Base-by-base conservation (phyloP, 1,140 invertebrate genomes). In the Leptonema lineaticorne region DNA sequence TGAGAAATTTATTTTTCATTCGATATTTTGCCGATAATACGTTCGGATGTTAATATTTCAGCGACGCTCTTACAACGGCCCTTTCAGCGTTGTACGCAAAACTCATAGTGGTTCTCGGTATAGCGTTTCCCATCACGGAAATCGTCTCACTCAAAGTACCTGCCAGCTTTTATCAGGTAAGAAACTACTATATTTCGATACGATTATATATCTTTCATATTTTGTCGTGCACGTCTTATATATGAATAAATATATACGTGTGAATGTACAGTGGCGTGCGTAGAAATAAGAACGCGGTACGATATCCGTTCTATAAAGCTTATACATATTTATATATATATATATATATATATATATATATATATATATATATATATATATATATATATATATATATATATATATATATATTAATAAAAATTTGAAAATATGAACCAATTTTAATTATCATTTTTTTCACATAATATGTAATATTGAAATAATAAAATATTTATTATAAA, bases 31-130 rank as follows among this genome's bases (percentile, higher is more conserved):
- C 46, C 46, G 22, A 50, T 50, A 50, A 53, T 41, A 24, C 16
- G 22, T 8, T 59, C 11, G 14, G 9, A 28, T 53, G 50, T 20
- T 24, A 66, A 63, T 4, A 73, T 80, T 78, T 57, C 71, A 85
- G 83, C 68, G 84, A 85, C 74, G 82, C 82, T 14, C 70, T 85
- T 16, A 83, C 81, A 46, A 84, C 80, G 68, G 81, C 83, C 33
- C 76, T 93, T 59, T 92, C 90, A 72, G 90, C 89, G 1, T 79
- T 93, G 1, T 94, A 93, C 79, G 89, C 87, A 3, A 92, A 93
- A 76, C 78, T 93, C 4, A 75, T 94, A 46, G 88, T 93, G 24
- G 89, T 93, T 7, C 83, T 93, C 72, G 92, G 91, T 0, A 85
- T 91, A 58, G 87, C 87, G 16, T 87, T 89, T 72, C 88, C 88